Base-by-base conservation (phyloP, 2,797 vertebrate species). In the Cyclopterus lumpus region DNA sequence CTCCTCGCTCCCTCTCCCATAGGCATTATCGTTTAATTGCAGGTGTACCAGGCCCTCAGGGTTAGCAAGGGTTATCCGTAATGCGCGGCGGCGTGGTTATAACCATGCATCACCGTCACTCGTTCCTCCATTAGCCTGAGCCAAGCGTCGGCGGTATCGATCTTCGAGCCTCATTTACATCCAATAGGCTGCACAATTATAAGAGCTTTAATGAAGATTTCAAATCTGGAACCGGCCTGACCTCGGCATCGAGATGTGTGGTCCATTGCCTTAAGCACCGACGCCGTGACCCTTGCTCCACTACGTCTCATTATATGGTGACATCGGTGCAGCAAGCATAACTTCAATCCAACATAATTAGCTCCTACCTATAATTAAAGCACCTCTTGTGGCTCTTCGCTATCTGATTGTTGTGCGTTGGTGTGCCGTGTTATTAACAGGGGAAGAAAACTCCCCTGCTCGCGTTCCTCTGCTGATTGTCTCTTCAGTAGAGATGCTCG, bases 1-100 rank as follows among this genome's bases (percentile, higher is more conserved):
- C 75, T 73, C 71, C 73, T 22, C 24, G 5, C 63, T 67, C 70
- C 16, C 77, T 66, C 74, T 80, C 81, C 75, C 80, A 8, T n/a
- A 75, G 77, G 81, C 86, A 87, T 92, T 89, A 86, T 75, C 69
- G 48, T 91, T 91, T 92, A 93, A 93, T 92, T 92, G 91, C 89
- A 87, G 87, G 81, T 90, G 80, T 80, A 70, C 80, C 73, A 8
- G 78, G 79, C 79, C 78, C 82, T 63, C 40, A 2, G 84, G 90
- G 89, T 88, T 60, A 85, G 80, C 67, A 65, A 28, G 71, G 89
- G 92, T 91, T 85, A 90, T 77, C 81, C 77, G 11, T 86, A 86
- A 91, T 88, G 86, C 40, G 75, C 40, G 40, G 81, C 74, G 24
- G 61, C 61, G 4, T 28, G 53, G 80, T 84, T 84, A 73, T 67